These are phyloP conservation scores for Polymixis lichenea DNA, from an alignment of 2,888 invertebrate species.

Conservation along the genomic window DNA sequence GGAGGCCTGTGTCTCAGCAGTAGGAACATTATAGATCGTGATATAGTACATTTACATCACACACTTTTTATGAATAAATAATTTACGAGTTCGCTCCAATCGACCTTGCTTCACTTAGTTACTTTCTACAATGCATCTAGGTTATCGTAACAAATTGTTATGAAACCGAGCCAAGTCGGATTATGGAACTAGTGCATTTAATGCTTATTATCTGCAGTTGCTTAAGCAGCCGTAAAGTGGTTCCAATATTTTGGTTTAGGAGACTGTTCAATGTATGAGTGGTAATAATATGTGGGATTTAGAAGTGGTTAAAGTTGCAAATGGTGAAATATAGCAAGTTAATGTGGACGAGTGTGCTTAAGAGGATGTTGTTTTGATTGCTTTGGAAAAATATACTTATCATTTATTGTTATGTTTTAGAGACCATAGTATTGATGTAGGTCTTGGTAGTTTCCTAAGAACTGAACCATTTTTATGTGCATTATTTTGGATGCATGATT, in stretches of 20 bases:
- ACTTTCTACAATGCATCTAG: slow-evolving; percentile 75
- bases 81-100: slow-evolving; percentile 50
- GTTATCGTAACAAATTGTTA: slow-evolving; percentile 69
- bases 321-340: background rate
- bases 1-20: no score
- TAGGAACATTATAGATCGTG: background rate
- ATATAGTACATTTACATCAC: slow-evolving; percentile 10
- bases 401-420: background rate
- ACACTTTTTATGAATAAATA: slow-evolving; percentile 51
- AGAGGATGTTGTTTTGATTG: background rate
- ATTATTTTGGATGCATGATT: no score
- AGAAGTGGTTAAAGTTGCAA: background rate
- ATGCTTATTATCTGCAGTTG: slow-evolving; percentile 61
- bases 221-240: slow-evolving; percentile 54
- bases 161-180: slow-evolving; percentile 61
- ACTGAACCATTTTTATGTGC: background rate
- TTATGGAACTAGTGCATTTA: slow-evolving; percentile 64
- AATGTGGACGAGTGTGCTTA: background rate
- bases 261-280: background rate
- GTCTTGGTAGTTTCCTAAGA: background rate
- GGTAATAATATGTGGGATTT: background rate
- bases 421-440: background rate
- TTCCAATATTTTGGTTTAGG: slow-evolving; percentile 38
- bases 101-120: slow-evolving; percentile 69
- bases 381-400: background rate